Evolutionary conservation across 2,113 vertebrate genomes (phyloP), one percentile per base, ranked within the genome.

Genomic region (Edolisoma coerulescens): DNA sequence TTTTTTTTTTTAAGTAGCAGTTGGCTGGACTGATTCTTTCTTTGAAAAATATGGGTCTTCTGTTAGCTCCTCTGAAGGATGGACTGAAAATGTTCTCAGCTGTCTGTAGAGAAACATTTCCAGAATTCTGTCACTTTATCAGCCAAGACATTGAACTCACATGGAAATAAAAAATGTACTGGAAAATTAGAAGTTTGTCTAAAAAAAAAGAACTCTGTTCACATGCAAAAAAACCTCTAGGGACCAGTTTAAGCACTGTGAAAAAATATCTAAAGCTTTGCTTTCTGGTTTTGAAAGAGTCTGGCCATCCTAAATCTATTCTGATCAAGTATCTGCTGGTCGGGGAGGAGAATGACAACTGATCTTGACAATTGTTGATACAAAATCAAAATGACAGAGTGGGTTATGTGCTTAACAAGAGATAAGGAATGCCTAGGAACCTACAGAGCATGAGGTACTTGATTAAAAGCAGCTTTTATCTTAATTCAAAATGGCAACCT

Each of bases 391-490:
- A 77, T 47, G 5, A 61, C 33, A 59, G 77, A 41, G 39, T 74
- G 32, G 13, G 3, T 33, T 54, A 64, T 47, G 21, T 70, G 28
- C 21, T 73, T 42, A 69, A 44, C 57, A 86, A 60, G 54, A 77
- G 27, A 77, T 27, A 73, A 83, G 9, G 26, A 60, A 47, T 54
- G 50, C 13, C 18, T 67, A 14, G 28, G 35, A 61, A 86, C 39
- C 12, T 42, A 45, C 18, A 61, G n/a, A 92, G 28, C 14, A 19
- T 6, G 0, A 94, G n/a, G 35, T n/a, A 35, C 45, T 73, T 82
- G 42, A 90, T 81, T 86, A 89, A 70, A 90, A 47, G 16, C 52
- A 39, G 13, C 4, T 84, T 93, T 84, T 92, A 57, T 74, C 37
- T 77, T 73, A 68, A 52, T 73, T 83, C 22, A 65, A 77, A 92